Percentiles rank a stretch among this genome's conserved stretches.
These are phyloP conservation scores for Anodontia alba DNA, from an alignment of 2,888 invertebrate species.

Conservation along the genomic window DNA sequence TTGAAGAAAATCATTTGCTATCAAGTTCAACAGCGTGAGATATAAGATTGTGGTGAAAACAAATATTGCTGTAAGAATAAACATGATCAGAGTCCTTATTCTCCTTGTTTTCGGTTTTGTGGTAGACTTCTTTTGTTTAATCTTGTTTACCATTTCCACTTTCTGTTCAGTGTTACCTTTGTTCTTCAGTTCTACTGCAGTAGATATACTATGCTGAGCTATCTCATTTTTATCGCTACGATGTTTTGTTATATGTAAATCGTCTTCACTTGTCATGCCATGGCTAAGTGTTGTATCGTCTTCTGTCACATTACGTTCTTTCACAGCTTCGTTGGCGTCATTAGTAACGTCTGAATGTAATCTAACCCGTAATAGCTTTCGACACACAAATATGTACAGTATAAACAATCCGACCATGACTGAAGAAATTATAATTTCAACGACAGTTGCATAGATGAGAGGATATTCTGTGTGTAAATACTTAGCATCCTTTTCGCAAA, in stretches of 20 bases:
- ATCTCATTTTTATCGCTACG: not conserved
- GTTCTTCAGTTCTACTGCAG: not conserved
- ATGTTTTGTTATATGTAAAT: not conserved
- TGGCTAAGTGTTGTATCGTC: not conserved
- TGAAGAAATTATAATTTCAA: slow-evolving; percentile 28
- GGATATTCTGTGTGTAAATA: slow-evolving; percentile 29
- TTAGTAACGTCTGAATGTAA: too few species aligned
- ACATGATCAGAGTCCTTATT: slow-evolving; percentile 47
- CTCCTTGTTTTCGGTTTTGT: not conserved
- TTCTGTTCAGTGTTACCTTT: not conserved
- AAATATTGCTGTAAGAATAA: slow-evolving; percentile 47
- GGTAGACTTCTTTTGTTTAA: not conserved
- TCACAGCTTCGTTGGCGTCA: too few species aligned
- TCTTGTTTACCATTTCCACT: not conserved
- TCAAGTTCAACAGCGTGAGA: slow-evolving; percentile 40
- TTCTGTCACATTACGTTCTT: too few species aligned
- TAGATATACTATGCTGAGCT: not conserved
- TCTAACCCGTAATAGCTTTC: not conserved
- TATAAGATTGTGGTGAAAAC: slow-evolving; percentile 46
- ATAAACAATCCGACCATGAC: slow-evolving; percentile 35
- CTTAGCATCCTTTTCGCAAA: slow-evolving; percentile 47
- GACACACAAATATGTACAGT: slow-evolving; percentile 40
- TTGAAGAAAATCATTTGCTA: slow-evolving; percentile 39
- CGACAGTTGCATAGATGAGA: slow-evolving; percentile 11
- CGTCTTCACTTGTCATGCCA: not conserved